Base-by-base conservation (phyloP, 2,113 vertebrate genomes). In the Lamprologus lemairii region DNA sequence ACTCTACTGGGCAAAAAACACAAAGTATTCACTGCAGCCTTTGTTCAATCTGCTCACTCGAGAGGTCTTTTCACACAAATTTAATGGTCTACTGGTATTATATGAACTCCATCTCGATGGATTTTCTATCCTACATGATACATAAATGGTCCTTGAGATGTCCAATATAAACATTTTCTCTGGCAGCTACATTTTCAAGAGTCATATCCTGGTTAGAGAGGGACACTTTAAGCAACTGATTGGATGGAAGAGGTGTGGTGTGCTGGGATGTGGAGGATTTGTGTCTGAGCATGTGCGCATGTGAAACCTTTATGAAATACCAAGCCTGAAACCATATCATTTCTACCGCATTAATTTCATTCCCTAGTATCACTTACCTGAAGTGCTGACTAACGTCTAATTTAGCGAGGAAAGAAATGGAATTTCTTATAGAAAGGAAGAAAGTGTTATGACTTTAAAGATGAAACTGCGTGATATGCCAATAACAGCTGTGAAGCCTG, bases 311-410 rank as follows among this genome's bases (percentile, higher is more conserved):
- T 81, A 73, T 86, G 80, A 89, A 90, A 87, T 47, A 86, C 45
- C 37, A 54, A 75, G 58, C 55, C 86, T 3, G 14, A 88, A 91
- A 86, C 81, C 86, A 83, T 55, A 84, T 73, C 1, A 89, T 91
- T 92, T 91, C 84, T 71, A 40, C 79, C 12, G 58, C 57, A 86
- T 90, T 92, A 78, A 90, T 92, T 90, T 89, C 57, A 85, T 81
- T 93, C 79, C 49, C 78, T 35, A 71, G 60, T 84, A 85, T 88
- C 23, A 21, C 80, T 83, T 73, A 89, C 90, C 87, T 91, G 75
- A 91, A 93, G 81, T 90, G 87, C 89, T 87, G 87, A 93, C 85
- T 90, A 91, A 93, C 81, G 79, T 89, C 81, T 87, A 86, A 88
- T 91, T 93, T 90, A 87, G 80, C 8, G 37, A 73, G 79, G 42